A percentile compares a stretch with the other conserved stretches of the same genome.
These are phyloP conservation scores for Catostylus mosaicus DNA, from an alignment of 30 jellyfish, hydroid and myxozoan genomes.

Conservation along the genomic window DNA sequence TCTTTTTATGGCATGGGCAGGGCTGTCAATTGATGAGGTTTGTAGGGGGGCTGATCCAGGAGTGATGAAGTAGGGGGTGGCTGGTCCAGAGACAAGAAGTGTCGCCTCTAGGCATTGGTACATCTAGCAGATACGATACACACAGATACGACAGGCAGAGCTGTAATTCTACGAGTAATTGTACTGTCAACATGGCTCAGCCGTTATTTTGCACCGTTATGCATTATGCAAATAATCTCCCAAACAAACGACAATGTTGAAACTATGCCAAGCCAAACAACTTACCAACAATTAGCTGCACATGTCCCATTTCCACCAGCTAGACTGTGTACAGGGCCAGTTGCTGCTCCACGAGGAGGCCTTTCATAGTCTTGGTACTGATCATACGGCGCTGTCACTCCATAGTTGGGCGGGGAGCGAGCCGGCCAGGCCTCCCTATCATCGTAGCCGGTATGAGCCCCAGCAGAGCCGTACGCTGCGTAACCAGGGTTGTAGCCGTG, in stretches of 20 bases:
- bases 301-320: conserved; percentile 39
- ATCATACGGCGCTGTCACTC: conserved; percentile 50
- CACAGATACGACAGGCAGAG: no score
- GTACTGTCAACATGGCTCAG: no score
- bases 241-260: not conserved
- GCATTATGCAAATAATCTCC: conserved; percentile 15
- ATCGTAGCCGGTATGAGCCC: conserved; percentile 48
- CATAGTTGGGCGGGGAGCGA: conserved; percentile 70
- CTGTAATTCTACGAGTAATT: no score
- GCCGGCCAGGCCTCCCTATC: conserved; percentile 64
- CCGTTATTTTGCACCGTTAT: not conserved
- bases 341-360: conserved; percentile 66
- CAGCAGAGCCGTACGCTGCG: conserved; percentile 31
- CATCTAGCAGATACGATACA: no score
- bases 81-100: no score
- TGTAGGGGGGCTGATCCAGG: no score
- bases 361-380: conserved; percentile 60
- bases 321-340: conserved; percentile 43
- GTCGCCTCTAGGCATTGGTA: no score
- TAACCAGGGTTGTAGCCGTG: conserved; percentile 52
- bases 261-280: conserved; percentile 16
- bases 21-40: no score
- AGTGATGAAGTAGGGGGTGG: no score
- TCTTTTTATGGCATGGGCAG: no score
- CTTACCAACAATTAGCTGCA: conserved; percentile 60